Base-by-base conservation (phyloP, 2,113 vertebrate genomes). In the Carollia perspicillata region DNA sequence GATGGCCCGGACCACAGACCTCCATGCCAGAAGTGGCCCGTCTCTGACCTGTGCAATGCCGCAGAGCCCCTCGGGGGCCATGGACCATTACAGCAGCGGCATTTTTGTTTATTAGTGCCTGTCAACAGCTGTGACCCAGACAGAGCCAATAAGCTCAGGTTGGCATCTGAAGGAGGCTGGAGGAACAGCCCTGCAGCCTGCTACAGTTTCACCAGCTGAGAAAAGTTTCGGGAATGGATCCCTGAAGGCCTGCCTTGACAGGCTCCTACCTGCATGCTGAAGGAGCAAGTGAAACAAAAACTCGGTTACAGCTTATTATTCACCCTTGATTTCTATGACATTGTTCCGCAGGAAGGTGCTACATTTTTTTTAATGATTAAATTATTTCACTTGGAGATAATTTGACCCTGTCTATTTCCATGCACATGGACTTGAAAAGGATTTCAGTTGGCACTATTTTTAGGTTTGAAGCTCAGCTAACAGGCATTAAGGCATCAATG, bases 331-430 rank as follows among this genome's bases (percentile, higher is more conserved):
- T 80, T 60, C 30, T 78, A 42, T 2, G 5, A 16, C 12, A 5
- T 53, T 93, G 42, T 53, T 95, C 78, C 40, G 22, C 20, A 68
- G 40, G 40, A 94, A 85, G 68, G 72, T 51, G 35, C 5, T 53
- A 12, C 20, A 53, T 84, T 30, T 40, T 22, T 88, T 69, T 72
- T 40, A 40, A 63, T 44, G 42, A 83, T 78, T 35, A 11, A 81
- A 63, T 71, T 60, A 28, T 74, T 95, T 93, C 79, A 77, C 85
- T 53, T 84, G 69, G 20, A 51, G 49, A 60, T 71, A 87, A 93
- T 53, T 93, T 8, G 20, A 92, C 81, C 84, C n/a, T 84, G 17
- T 68, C 74, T 58, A 22, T 30, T 88, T 90, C 37, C 81, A 92
- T 77, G 33, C 20, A 80, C n/a, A 42, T 47, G 77, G 44, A 85